Evolutionary conservation across 2,113 vertebrate genomes (phyloP), one percentile per base, ranked within the genome.

Genomic region (Cricetomys ansorgei): DNA sequence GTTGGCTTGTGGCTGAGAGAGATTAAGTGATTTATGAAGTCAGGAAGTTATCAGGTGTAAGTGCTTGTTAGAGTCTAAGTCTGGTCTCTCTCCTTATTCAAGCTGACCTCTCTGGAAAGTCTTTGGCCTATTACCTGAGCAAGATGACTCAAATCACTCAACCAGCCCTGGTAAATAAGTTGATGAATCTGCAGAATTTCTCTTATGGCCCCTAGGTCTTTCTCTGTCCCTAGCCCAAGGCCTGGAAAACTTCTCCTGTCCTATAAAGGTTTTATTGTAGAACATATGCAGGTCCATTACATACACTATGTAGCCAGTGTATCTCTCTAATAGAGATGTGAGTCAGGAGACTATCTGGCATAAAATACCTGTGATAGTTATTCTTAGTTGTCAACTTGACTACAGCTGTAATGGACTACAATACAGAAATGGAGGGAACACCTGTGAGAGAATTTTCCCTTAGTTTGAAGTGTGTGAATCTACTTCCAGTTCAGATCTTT

Each of bases 91-190:
- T 16, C 10, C 2, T 62, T 27, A 15, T 0, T 1, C 15, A 17
- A 23, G 29, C 11, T 16, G 15, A 5, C 23, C 43, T 2, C 6
- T 10, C 0, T 6, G 15, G 7, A 1, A 12, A 50, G 21, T 62
- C 16, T 25, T 72, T 27, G 70, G 10, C 9, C 43, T 4, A 7
- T 5, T 3, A 40, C 45, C 0, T 77, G 31, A 69, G 8, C 37
- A 69, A 62, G 43, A 40, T 80, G 29, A 69, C 55, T 80, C 23
- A 43, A 73, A 50, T 5, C 10, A 70, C 72, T 9, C 6, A 62
- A 70, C n/a, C 0, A 21, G 11, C 57, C 23, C 19, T 34, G 3
- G 31, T 25, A 94, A 88, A 29, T 34, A 27, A 50, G 0, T 59
- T 43, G 6, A 62, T n/a, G 43, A 45, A 43, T 81, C 10, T 87